Conservation (phyloP, 1,140 invertebrate species). For the Bombus waltoni region DNA sequence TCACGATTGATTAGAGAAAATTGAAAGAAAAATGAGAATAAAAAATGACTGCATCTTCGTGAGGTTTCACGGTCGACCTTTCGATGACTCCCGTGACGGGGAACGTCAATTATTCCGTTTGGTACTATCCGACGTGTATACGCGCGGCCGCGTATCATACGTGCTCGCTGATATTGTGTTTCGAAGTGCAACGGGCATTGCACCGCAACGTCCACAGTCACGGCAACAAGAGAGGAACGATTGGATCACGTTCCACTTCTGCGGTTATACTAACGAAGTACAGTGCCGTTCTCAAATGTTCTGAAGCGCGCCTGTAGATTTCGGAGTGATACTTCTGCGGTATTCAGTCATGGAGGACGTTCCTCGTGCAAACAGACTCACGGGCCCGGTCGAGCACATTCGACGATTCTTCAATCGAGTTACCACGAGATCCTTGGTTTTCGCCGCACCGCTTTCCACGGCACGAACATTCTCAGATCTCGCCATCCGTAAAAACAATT, state of each 20-base stretch:
- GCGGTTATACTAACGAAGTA: conserved; percentile 66
- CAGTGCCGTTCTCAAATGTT: conserved; percentile 52
- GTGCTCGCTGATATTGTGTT: conserved; percentile 46
- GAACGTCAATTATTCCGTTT: neutral
- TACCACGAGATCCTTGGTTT: neutral
- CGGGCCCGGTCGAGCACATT: neutral
- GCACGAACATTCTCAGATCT: neutral
- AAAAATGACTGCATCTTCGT: neutral
- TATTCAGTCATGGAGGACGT: conserved; percentile 30
- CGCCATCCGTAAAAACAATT: neutral
- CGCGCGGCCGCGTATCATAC: conserved; percentile 25
- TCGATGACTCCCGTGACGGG: neutral
- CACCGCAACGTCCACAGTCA: conserved; percentile 45
- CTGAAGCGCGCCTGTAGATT: conserved; percentile 30
- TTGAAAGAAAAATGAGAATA: no score
- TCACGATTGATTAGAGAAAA: no score
- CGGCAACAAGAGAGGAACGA: conserved; percentile 55
- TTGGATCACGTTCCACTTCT: conserved; percentile 67
- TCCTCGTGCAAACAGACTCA: conserved; percentile 10
- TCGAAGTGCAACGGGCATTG: conserved; percentile 54
- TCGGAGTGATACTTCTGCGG: conserved; percentile 17
- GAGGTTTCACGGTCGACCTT: conserved; percentile 2
- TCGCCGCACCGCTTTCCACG: neutral
- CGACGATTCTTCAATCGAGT: conserved; percentile 34
- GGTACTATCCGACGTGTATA: neutral